phyloP scores from a whole-genome alignment of 1,140 invertebrate genomes.

The Papilio helenus region DNA sequence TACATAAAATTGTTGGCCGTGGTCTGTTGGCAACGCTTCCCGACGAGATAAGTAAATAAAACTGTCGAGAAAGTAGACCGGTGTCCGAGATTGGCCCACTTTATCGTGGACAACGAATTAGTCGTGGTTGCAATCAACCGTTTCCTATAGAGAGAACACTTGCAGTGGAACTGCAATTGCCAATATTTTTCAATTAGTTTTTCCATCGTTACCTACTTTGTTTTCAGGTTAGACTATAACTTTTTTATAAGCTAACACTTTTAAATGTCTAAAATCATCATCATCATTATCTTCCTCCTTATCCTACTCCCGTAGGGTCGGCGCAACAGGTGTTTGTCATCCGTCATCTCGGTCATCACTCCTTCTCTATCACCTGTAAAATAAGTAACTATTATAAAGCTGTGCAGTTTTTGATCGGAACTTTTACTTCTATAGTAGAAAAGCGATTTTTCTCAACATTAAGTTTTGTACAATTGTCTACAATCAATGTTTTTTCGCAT shows the following conservation, averaged over 20 bases:
- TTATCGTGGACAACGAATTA: slow-evolving; percentile 65
- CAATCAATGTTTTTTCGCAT: too few relatives aligned
- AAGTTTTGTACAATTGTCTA: too few relatives aligned
- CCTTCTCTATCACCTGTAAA: too few relatives aligned
- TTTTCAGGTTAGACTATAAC: not conserved
- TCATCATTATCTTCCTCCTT: too few relatives aligned
- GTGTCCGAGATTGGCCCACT: slow-evolving; percentile 71
- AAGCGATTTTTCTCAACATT: too few relatives aligned
- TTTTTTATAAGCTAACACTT: not conserved
- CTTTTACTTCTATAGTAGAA: too few relatives aligned
- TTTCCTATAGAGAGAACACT: slow-evolving; percentile 71
- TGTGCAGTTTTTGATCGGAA: too few relatives aligned
- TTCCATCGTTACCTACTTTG: not conserved
- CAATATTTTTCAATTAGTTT: slow-evolving; percentile 59
- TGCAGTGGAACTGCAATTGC: slow-evolving; percentile 63
- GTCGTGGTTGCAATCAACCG: slow-evolving; percentile 69
- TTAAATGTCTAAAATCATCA: not conserved
- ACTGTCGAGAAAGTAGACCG: slow-evolving; percentile 74
- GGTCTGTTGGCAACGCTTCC: slow-evolving; percentile 68
- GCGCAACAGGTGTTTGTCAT: too few relatives aligned
- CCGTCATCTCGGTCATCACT: too few relatives aligned
- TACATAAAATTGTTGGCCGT: slow-evolving; percentile 73
- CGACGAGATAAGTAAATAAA: slow-evolving; percentile 66
- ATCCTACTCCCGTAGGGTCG: too few relatives aligned
- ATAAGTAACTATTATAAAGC: too few relatives aligned